phyloP scores from a whole-genome alignment of 2,888 invertebrate genomes.

The Agonopterix arenella region DNA sequence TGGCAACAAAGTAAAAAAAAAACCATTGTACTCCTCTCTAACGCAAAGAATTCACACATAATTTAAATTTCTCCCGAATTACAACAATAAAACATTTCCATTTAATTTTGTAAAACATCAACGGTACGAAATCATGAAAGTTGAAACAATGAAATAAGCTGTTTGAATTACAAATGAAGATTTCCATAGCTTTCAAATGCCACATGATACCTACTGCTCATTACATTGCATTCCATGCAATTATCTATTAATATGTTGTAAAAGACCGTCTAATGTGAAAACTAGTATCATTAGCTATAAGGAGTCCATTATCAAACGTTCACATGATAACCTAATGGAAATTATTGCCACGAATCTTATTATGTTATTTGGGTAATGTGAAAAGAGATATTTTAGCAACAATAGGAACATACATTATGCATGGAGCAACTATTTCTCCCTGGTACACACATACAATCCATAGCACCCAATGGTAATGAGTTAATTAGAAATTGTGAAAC shows the following conservation, averaged over 20 bases:
- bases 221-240: conserved; percentile 15
- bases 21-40: neutral
- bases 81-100: no score
- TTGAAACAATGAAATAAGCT: conserved; percentile 16
- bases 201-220: conserved; percentile 14
- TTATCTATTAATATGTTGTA: conserved; percentile 15
- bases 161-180: conserved; percentile 19
- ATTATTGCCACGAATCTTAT: neutral
- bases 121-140: conserved; percentile 10
- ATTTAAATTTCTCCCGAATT: no score
- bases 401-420: conserved; percentile 29
- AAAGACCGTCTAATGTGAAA: conserved; percentile 13
- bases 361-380: neutral
- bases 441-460: conserved; percentile 37
- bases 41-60: no score
- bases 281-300: conserved; percentile 10
- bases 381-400: conserved; percentile 11
- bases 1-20: neutral
- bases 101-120: neutral
- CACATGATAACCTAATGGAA: neutral
- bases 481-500: conserved; percentile 74
- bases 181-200: conserved; percentile 16
- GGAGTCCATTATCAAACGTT: neutral
- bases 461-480: conserved; percentile 58
- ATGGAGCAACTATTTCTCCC: conserved; percentile 13